A percentile compares a stretch with the other conserved stretches of the same genome.
Evolutionary conservation across 2,797 vertebrate species (phyloP).

Genomic region (Melanotaenia nigrans): DNA sequence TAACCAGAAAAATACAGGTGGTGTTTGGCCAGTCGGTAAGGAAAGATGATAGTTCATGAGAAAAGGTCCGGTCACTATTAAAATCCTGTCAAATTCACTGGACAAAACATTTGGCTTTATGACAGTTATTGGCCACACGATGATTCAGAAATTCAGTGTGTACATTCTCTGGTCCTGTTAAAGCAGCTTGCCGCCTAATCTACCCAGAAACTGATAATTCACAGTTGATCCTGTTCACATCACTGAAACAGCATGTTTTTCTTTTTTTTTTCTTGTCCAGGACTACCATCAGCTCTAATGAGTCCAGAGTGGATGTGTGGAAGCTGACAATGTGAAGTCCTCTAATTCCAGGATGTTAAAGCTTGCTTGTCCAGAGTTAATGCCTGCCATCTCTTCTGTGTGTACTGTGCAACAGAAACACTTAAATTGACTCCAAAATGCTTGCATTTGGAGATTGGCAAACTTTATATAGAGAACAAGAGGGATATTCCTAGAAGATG

Average conservation of each 20-base stretch:
- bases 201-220: constrained; percentile 22
- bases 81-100: no score
- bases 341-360: constrained; percentile 8
- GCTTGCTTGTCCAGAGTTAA: constrained; percentile 3
- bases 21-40: no score
- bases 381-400: no score
- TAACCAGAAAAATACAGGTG: no score
- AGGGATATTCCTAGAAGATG: background rate
- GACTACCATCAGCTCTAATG: background rate
- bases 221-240: constrained; percentile 2
- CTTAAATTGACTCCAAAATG: constrained; percentile 35
- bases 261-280: background rate
- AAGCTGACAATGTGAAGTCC: background rate
- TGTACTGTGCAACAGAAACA: constrained; percentile 9
- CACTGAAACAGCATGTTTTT: background rate
- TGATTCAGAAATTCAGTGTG: background rate
- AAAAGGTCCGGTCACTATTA: no score
- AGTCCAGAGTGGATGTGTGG: background rate
- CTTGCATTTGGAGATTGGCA: constrained; percentile 33
- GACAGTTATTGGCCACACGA: no score
- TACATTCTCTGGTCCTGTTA: constrained; percentile 20
- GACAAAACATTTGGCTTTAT: no score
- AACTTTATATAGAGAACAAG: constrained; percentile 12
- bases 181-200: constrained; percentile 7
- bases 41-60: no score